Evolutionary conservation across 2,797 vertebrate species (phyloP).

Genomic region (Platalea minor): DNA sequence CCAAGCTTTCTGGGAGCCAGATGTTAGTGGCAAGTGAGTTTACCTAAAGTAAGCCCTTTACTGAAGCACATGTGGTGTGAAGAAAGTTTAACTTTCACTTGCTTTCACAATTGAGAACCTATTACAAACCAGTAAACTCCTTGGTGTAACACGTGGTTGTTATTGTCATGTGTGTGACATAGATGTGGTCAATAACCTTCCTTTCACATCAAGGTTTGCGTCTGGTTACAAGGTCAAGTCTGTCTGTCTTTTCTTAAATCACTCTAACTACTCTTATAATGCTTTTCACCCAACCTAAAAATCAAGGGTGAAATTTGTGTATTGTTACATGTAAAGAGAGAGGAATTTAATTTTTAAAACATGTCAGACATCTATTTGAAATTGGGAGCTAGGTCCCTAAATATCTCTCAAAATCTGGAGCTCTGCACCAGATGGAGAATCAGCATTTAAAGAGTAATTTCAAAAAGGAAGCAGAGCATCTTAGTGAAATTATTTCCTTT

Average conservation of each 20-base stretch:
- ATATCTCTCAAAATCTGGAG: conserved; percentile 6
- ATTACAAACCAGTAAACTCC: neutral
- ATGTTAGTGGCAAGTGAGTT: neutral
- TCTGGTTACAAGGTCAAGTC: neutral
- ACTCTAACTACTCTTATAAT: neutral
- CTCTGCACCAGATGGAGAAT: conserved; percentile 38
- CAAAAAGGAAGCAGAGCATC: neutral
- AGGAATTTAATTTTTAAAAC: neutral
- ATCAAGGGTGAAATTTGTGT: neutral
- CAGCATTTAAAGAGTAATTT: conserved; percentile 21
- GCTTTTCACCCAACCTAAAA: neutral
- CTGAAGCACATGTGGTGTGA: neutral
- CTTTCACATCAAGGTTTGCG: neutral
- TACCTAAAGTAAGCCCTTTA: neutral
- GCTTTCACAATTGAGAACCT: neutral
- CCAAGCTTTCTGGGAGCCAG: neutral
- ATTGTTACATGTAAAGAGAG: neutral
- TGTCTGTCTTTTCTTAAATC: neutral
- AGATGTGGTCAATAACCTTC: neutral
- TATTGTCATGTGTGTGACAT: neutral
- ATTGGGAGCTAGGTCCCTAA: neutral
- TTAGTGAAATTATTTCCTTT: conserved; percentile 34
- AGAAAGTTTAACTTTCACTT: neutral
- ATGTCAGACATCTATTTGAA: neutral
- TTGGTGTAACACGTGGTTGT: neutral